Base-by-base conservation (phyloP, 2,888 invertebrate genomes). In the Drosophila anceps region DNA sequence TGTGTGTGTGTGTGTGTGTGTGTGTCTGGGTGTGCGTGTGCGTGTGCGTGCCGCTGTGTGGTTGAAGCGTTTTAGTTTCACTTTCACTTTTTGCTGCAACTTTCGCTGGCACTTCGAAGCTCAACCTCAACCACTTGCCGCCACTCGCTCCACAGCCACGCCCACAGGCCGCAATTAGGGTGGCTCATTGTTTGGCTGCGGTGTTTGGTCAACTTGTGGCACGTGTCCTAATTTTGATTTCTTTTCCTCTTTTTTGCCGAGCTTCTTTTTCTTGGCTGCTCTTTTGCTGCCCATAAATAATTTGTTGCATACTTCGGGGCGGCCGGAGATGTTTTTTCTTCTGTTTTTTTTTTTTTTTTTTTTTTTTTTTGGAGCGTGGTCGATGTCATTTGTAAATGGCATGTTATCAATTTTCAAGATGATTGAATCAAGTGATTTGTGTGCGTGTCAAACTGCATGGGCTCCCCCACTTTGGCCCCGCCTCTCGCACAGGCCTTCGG, bases 391-490 rank as follows among this genome's bases (percentile, higher is more conserved):
- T 91, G 92, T 91, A 87, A 91, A 91, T 92, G 91, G 90, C 82
- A 90, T 91, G 92, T 88, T 92, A 91, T 92, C 91, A 91, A 91
- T 91, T 91, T 91, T 91, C 91, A 75, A 92, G 91, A 91, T 91
- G 91, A 91, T 92, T 91, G 92, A 91, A 92, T 91, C 90, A 91
- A 90, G 88, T 90, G 91, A 91, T 91, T 91, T 78, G 90, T 89
- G 84, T 84, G 90, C 90, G 84, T 84, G 84, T 85, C 90, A 88
- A 79, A 80, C 70, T 65, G 57, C 20, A 54, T 3, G 58, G 18
- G 9, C 15, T n/a, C n/a, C 39, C 46, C 35, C 31, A 24, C 46
- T 24, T 7, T 15, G 20, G 39, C 43, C 35, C 33, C 13, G 7
- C n/a, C 12, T 12, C 31, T 41, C 31, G 9, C 5, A 15, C 13